Base-by-base conservation (phyloP, 2,888 invertebrate genomes). In the Epirrhoe tristata region DNA sequence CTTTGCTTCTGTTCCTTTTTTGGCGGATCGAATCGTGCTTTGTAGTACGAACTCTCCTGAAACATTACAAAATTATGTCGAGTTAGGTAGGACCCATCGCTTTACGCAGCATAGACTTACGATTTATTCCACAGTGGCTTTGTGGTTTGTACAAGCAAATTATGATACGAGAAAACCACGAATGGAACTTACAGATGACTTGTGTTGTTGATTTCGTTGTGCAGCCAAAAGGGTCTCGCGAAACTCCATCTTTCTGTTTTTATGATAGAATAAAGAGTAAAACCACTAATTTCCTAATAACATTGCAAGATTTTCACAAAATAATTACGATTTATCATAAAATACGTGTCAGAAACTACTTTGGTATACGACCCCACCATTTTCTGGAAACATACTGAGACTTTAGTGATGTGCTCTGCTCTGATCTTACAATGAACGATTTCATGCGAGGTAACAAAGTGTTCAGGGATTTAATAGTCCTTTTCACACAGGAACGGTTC, bases 21-120 rank as follows among this genome's bases (percentile, higher is more conserved):
- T 0, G 97, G 97, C 1, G 98, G 97, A 70, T 96, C 95, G 83
- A 96, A 97, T 74, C 96, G 96, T 1, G 97, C 96, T 79, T 95
- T 96, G 81, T 97, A 98, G 81, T 94, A 97, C 87, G 74, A 75
- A 73, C 78, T 93, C 48, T 84, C 87, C 93, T 93, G 77, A 77
- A 87, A 86, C 62, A 67, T 60, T 67, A 46, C 54, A 64, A 66
- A 71, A 64, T 69, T 7, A 59, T 46, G 14, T 16, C 5, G 36
- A 46, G n/a, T 48, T 5, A 48, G 16, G 6, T 5, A 48, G 16
- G 6, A 48, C 2, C 14, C 14, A 48, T 48, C 12, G 12, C 56
- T 12, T 4, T 12, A 43, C 12, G 12, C 39, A 43, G 39, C 39
- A 36, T 1, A 8, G 7, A 39, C 12, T 39, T 43, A 12, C 39